Evolutionary conservation across 2,113 vertebrate genomes (phyloP).

Genomic region (Xyliphius kryptos): DNA sequence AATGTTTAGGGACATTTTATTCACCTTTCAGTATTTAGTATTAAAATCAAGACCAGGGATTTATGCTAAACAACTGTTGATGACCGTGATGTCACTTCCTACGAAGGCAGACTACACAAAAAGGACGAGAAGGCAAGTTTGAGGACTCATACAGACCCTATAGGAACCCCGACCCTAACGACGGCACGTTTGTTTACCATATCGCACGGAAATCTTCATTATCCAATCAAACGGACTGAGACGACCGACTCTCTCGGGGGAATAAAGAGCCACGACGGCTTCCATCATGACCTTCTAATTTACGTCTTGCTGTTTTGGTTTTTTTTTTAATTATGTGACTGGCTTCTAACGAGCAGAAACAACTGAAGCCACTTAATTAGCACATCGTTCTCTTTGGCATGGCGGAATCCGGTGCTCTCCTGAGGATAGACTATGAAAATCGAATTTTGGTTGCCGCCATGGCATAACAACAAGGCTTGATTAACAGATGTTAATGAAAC

Average conservation of each 20-base stretch:
- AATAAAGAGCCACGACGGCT: constrained; percentile 38
- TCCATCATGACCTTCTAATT: constrained; percentile 47
- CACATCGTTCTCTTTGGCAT: constrained; percentile 39
- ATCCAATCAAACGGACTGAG: constrained; percentile 48
- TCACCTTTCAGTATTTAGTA: too few species aligned
- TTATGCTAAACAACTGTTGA: too few species aligned
- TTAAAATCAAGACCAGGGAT: too few species aligned
- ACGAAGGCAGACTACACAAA: too few species aligned
- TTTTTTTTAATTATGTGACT: constrained; percentile 51
- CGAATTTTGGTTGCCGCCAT: constrained; percentile 48
- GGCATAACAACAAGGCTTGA: constrained; percentile 51
- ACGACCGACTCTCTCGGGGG: constrained; percentile 47
- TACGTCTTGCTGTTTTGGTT: constrained; percentile 59
- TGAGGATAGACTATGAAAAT: constrained; percentile 46
- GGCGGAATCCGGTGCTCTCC: constrained; percentile 45
- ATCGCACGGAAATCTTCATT: too few species aligned
- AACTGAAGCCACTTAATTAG: constrained; percentile 54
- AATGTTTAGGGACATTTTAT: too few species aligned
- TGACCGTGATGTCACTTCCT: too few species aligned
- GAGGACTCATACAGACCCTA: too few species aligned
- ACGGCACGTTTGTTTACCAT: too few species aligned
- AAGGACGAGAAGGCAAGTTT: too few species aligned
- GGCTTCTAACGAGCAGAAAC: constrained; percentile 57
- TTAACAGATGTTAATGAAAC: constrained; percentile 49
- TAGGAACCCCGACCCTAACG: too few species aligned